Evolutionary conservation across 2,888 invertebrate genomes (phyloP), one percentile per base, ranked within the genome.

Genomic region (Epinotia brunnichana): DNA sequence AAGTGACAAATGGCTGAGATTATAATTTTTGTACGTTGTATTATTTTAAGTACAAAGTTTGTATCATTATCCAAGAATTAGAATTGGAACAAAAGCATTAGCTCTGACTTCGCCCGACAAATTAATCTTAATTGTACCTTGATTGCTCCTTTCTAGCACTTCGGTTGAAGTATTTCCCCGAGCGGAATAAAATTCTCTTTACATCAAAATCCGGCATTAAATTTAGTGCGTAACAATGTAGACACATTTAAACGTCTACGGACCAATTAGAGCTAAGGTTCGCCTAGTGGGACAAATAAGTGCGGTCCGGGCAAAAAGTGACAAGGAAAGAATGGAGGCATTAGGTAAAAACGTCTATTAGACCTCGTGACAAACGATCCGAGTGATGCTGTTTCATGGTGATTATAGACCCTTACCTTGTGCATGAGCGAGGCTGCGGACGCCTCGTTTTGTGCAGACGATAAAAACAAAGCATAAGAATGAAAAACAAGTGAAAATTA

Each of bases 291-390:
- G 80, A 81, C 80, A 80, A 82, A 84, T 82, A 82, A 78, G 78
- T 77, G 77, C 74, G 77, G 77, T 71, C 73, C 76, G 74, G 74
- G 75, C 80, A 85, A 84, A 85, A 86, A 85, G 77, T 77, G 77
- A 80, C 79, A 80, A 69, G 74, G 79, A 87, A 85, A 86, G 84
- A 87, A 86, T 83, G 80, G 78, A 80, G 76, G 80, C 78, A 82
- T 83, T 82, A 81, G 80, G 82, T 81, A 85, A 87, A 87, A 87
- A 86, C 85, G 80, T 84, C 85, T 85, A 85, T 87, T 86, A 84
- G 81, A 75, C 76, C 77, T 76, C 70, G 85, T 88, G 87, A 88
- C 84, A 86, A 85, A 88, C 83, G 86, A 84, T 79, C 80, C 67
- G 67, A 71, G 74, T 79, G 76, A 77, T 81, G 80, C 81, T 82